Evolutionary conservation across 2,113 vertebrate genomes (phyloP), one percentile per base, ranked within the genome.

Genomic region (Gallinago undulata): DNA sequence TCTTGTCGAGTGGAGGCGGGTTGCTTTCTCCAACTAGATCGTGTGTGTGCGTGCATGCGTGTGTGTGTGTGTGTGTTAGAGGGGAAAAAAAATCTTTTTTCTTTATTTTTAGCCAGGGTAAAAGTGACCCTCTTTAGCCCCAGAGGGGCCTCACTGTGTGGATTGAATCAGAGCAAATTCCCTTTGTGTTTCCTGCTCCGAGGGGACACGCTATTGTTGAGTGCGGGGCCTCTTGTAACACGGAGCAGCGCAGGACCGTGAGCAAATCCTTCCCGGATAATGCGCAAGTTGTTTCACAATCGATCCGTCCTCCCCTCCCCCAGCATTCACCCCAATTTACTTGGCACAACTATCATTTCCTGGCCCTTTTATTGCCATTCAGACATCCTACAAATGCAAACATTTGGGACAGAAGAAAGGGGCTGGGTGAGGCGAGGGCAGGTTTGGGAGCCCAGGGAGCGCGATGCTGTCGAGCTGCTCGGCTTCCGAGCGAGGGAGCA

Each of bases 161-260:
- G 97, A 97, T 90, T 97, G 97, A 97, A 97, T 94, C 97, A 97
- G 93, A 97, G 98, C 96, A 97, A 97, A 97, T 97, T 97, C 97
- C 96, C 96, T 98, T 98, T 98, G 97, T 98, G 97, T 92, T 97
- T 93, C 87, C 79, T 91, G 94, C 96, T 98, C 97, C 77, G 84
- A 96, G 96, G 98, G 97, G 97, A 97, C 97, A 94, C 18, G 93
- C 97, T 96, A 97, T 98, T 98, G 97, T 98, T 97, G 95, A 96
- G 53, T 1, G 63, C 67, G 70, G 95, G 97, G 97, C 96, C 98
- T 97, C 97, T 91, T 24, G 73, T 77, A 86, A 84, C 79, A 80
- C 70, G 80, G 69, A 96, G 95, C 84, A 33, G 84, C 21, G 73
- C 87, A 57, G 93, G 95, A 88, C 89, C 60, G 74, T 10, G 92